phyloP scores from a whole-genome alignment of 2,888 invertebrate genomes.

The Stegophylla sp. region DNA sequence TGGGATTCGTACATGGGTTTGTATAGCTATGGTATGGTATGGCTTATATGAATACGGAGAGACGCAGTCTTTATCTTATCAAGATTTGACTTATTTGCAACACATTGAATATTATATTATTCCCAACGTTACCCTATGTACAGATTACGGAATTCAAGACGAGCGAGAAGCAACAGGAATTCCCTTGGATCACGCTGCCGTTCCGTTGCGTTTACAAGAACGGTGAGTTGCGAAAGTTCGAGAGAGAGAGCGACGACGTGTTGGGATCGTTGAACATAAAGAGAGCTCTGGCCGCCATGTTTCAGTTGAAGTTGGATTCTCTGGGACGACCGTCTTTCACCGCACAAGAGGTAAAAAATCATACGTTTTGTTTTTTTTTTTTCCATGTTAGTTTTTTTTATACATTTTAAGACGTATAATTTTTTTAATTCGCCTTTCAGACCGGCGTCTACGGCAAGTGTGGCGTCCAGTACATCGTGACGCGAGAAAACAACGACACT shows the following conservation, averaged over 20 bases:
- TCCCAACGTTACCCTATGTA: no score
- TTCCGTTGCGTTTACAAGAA: slow-evolving; percentile 58
- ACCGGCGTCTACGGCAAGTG: slow-evolving; percentile 65
- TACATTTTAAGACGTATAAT: neutral
- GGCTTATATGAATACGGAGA: no score
- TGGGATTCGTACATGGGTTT: no score
- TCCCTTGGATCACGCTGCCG: slow-evolving; percentile 33
- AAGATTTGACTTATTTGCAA: no score
- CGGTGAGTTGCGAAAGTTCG: slow-evolving; percentile 51
- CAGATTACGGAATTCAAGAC: slow-evolving; percentile 43
- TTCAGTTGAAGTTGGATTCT: slow-evolving; percentile 71
- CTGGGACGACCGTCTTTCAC: slow-evolving; percentile 58
- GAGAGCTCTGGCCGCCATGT: slow-evolving; percentile 82
- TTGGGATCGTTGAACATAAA: slow-evolving; percentile 87
- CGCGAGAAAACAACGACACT: slow-evolving; percentile 62
- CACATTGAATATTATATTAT: no score
- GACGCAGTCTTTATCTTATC: no score
- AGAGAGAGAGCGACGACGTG: slow-evolving; percentile 70
- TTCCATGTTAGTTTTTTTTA: neutral
- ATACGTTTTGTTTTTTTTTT: neutral
- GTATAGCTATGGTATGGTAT: no score
- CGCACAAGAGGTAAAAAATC: slow-evolving; percentile 61
- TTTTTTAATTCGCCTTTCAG: slow-evolving; percentile 62
- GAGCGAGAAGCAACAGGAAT: slow-evolving; percentile 38
- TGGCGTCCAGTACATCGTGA: slow-evolving; percentile 65